phyloP scores from a whole-genome alignment of 2,113 vertebrate genomes.

The Dromiciops gliroides region DNA sequence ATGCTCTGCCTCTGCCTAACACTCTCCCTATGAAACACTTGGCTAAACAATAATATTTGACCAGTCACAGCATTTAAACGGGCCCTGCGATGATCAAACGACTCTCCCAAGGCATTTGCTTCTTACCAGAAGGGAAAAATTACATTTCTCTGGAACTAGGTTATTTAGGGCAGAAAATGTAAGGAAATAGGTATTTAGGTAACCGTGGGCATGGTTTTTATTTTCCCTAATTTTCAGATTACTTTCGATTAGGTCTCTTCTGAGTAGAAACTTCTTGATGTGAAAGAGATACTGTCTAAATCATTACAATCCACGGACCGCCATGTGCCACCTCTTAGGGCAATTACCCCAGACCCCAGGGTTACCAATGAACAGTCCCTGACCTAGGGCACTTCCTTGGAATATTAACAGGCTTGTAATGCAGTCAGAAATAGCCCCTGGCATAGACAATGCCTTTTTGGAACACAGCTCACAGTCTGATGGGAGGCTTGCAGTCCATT shows the following conservation, averaged over 20 bases:
- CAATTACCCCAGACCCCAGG: slow-evolving; percentile 90
- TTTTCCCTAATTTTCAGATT: slow-evolving; percentile 92
- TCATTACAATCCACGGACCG: slow-evolving; percentile 93
- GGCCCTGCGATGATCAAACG: slow-evolving; percentile 77
- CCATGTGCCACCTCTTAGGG: slow-evolving; percentile 93
- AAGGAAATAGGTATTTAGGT: slow-evolving; percentile 89
- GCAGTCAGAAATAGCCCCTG: slow-evolving; percentile 70
- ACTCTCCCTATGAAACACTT: slow-evolving; percentile 63
- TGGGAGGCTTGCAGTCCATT: slow-evolving; percentile 17
- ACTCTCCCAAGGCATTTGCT: slow-evolving; percentile 74
- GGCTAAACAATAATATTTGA: slow-evolving; percentile 78
- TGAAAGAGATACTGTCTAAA: slow-evolving; percentile 99
- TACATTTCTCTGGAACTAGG: slow-evolving; percentile 81
- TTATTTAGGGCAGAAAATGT: slow-evolving; percentile 84
- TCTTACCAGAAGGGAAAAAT: slow-evolving; percentile 83
- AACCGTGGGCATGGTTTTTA: slow-evolving; percentile 88
- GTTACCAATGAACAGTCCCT: slow-evolving; percentile 90
- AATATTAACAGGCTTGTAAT: slow-evolving; percentile 88
- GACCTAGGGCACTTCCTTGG: slow-evolving; percentile 93
- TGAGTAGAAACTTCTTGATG: slow-evolving; percentile 88
- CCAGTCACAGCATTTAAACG: slow-evolving; percentile 75
- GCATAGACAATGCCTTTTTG: slow-evolving; percentile 81
- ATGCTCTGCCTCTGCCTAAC: neutral
- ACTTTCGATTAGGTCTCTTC: slow-evolving; percentile 88
- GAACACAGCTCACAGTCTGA: slow-evolving; percentile 36